A percentile compares a stretch with the other conserved stretches of the same genome.
Evolutionary conservation across 2,888 invertebrate species (phyloP).

Genomic region (Sphaerophoria taeniata): DNA sequence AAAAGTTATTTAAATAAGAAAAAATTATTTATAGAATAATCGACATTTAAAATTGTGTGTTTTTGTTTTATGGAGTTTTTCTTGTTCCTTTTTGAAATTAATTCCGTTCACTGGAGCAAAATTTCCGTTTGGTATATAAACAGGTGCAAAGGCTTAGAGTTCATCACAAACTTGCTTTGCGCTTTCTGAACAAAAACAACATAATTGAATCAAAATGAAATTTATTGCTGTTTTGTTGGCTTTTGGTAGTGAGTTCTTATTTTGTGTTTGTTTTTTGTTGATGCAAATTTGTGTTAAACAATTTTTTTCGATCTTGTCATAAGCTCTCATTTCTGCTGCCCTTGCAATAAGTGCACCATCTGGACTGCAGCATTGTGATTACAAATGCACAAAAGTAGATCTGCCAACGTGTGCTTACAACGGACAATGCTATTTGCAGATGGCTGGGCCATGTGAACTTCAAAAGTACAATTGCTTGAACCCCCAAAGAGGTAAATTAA

Average conservation of each 20-base stretch:
- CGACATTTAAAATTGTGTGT: neutral
- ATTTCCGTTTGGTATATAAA: neutral
- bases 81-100: neutral
- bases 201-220: constrained; percentile 34
- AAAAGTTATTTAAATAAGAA: too few relatives aligned
- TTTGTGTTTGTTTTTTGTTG: neutral
- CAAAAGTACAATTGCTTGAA: constrained; percentile 78
- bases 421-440: constrained; percentile 77
- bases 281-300: neutral
- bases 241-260: constrained; percentile 35
- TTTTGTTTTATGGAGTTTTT: neutral
- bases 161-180: neutral
- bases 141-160: neutral
- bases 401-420: constrained; percentile 77
- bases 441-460: constrained; percentile 77
- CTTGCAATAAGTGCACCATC: constrained; percentile 14
- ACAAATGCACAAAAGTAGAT: constrained; percentile 76
- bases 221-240: constrained; percentile 25
- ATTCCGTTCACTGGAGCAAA: neutral
- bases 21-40: neutral
- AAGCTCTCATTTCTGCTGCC: constrained; percentile 33
- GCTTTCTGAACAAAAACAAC: neutral
- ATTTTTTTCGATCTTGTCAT: neutral
- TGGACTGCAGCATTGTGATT: constrained; percentile 75
- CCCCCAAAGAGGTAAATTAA: constrained; percentile 72